Base-by-base conservation (phyloP, 2,113 vertebrate species). In the Ammospiza nelsoni region DNA sequence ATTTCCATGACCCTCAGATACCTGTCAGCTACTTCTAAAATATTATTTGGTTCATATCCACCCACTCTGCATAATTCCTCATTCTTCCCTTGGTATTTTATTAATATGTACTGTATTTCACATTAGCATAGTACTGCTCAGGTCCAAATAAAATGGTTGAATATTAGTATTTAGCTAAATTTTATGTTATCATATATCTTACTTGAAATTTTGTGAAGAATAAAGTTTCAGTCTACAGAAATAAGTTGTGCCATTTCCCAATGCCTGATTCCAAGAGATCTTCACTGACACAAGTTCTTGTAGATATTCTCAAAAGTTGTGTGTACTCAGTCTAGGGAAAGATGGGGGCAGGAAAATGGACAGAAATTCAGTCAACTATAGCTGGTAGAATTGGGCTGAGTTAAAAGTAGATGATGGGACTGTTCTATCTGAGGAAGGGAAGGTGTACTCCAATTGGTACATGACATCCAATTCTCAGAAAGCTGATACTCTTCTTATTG, bases 1-100 rank as follows among this genome's bases (percentile, higher is more conserved):
- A 78, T 89, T 81, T 78, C 15, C 19, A 44, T 87, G n/a, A 15
- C 61, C 43, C 33, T 77, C 31, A 73, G 41, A 57, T 22, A 88
- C 10, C 31, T 12, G 15, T 81, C 31, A 82, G 25, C n/a, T 54
- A 31, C 33, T 80, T 86, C 15, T 66, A 88, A 92, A 52, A 44
- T 48, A 85, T 92, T 80, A 89, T 73, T 94, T 88, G 73, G 11
- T 35, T 69, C 22, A 44, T 80, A 69, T 61, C 46, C 46, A 86
- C n/a, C 31, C 51, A 74, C 23, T 84, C 55, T 48, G 24, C 31
- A 33, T 58, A 87, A 87, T 48, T 91, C 12, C 11, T 59, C 74
- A 69, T 69, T 67, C n/a, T 86, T 77, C 31, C 37, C 15, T 66
- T 87, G 19, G 20, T 27, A 39, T 73, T 92, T 81, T 58, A 66